Base-by-base conservation (phyloP, 30 jellyfish, hydroid and myxozoan species). In the Haliclystus octoradiatus region DNA sequence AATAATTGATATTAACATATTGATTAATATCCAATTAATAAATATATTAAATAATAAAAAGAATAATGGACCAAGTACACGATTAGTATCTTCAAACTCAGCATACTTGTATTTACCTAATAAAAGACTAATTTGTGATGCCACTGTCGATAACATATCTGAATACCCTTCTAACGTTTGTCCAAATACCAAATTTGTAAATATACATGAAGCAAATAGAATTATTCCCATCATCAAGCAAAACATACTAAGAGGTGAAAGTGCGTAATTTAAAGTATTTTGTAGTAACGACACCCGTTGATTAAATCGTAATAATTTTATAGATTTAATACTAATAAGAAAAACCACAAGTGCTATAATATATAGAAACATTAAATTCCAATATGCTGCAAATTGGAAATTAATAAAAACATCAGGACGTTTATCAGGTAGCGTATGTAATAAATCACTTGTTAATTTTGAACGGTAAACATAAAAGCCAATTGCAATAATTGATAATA, bases 331-430 rank as follows among this genome's bases (percentile, higher is more conserved):
- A 75, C 83, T 89, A 82, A 89, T 92, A 70, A 89, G 76, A 82
- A 89, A 89, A 24, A 78, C 91, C 65, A 89, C 77, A 26, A 89
- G 83, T 5, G 98, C 77, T 47, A 89, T 90, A 49, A 89, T 49
- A 74, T 75, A 75, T 22, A 75, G 71, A 80, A 80, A 89, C 24
- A 77, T 31, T 69, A 82, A 78, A 31, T 89, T 94, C 83, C 94
- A 82, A 73, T 89, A 81, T 24, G 98, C 91, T 0, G 98, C 95
- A 49, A 89, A 89, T 66, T 89, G 98, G 60, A 89, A 81, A 73
- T 89, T 89, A 66, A 89, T 89, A 66, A 81, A 89, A 3, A 71
- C 52, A 23, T 89, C 62, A 12, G 95, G 98, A 53, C 66, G 50
- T 57, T 89, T 89, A 32, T 78, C 74, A 7, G 98, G 98, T 49